Conservation (phyloP, 2,113 vertebrate genomes). For the Pteruthius melanotis region DNA sequence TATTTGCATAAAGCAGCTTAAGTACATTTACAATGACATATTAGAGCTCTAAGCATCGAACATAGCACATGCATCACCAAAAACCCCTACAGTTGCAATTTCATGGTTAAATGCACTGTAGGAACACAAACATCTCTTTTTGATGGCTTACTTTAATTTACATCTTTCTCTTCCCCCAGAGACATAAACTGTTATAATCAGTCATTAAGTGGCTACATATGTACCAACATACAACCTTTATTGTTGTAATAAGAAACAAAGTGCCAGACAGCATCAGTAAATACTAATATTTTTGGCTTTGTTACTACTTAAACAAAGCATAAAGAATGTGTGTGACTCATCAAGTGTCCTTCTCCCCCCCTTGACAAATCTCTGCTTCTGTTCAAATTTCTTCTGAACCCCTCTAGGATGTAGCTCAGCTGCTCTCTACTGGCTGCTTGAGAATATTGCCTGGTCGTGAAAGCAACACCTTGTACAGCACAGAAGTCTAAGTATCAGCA, state of each 20-base stretch:
- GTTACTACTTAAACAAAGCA: conserved; percentile 55
- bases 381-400: neutral
- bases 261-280: conserved; percentile 37
- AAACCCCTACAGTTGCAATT: conserved; percentile 43
- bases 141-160: conserved; percentile 62
- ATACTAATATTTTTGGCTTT: conserved; percentile 51
- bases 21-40: conserved; percentile 49
- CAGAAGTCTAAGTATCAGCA: neutral
- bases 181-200: conserved; percentile 42
- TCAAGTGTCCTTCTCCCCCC: neutral
- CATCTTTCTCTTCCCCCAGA: conserved; percentile 21
- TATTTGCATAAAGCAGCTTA: conserved; percentile 61
- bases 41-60: conserved; percentile 46
- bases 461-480: neutral
- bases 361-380: neutral
- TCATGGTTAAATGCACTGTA: conserved; percentile 55
- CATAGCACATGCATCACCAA: conserved; percentile 18
- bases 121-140: conserved; percentile 47
- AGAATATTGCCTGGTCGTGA: neutral
- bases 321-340: conserved; percentile 12
- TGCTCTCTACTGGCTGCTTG: conserved; percentile 77
- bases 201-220: conserved; percentile 33
- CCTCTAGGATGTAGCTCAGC: conserved; percentile 35
- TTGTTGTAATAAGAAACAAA: conserved; percentile 29
- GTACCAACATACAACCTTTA: conserved; percentile 17